Conservation (phyloP, 2,113 vertebrate species). For the Lethenteron camtschaticum region DNA sequence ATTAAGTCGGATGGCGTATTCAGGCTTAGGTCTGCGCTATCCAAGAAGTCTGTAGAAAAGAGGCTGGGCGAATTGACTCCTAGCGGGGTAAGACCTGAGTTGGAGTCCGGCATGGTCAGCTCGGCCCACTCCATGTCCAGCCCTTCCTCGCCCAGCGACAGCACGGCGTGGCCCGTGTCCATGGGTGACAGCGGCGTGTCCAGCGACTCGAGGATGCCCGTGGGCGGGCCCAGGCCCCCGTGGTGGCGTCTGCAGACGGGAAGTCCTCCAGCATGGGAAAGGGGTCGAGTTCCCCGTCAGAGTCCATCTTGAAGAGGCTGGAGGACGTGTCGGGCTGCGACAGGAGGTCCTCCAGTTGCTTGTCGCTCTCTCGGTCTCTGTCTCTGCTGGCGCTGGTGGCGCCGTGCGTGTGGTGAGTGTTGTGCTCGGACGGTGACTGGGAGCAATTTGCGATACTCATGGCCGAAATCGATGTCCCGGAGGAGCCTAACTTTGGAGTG, state of each 20-base stretch:
- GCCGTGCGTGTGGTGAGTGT: too few relatives aligned
- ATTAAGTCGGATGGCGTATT: conserved; percentile 1
- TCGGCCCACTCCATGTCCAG: conserved; percentile 3
- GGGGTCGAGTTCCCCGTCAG: conserved; percentile 2
- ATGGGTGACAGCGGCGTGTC: conserved; percentile 1
- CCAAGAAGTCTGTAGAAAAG: conserved; percentile 3
- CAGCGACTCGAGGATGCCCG: not conserved
- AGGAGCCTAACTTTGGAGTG: not conserved
- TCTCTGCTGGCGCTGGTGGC: too few relatives aligned
- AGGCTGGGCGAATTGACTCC: not conserved
- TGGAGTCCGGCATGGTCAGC: not conserved
- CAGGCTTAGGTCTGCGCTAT: not conserved
- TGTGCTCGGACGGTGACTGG: too few relatives aligned
- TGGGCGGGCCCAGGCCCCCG: not conserved
- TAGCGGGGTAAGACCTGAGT: conserved; percentile 2
- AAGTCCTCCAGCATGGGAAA: conserved; percentile 2
- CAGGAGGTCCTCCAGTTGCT: not conserved
- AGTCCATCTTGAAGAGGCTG: conserved; percentile 5
- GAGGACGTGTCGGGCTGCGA: not conserved
- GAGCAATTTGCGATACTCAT: too few relatives aligned
- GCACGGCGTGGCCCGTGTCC: conserved; percentile 1
- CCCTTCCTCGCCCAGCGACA: not conserved
- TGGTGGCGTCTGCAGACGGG: not conserved
- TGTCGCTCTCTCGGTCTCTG: too few relatives aligned
- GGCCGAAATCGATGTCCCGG: too few relatives aligned